Conservation (phyloP, 2,113 vertebrate species). For the Sciurus niger region DNA sequence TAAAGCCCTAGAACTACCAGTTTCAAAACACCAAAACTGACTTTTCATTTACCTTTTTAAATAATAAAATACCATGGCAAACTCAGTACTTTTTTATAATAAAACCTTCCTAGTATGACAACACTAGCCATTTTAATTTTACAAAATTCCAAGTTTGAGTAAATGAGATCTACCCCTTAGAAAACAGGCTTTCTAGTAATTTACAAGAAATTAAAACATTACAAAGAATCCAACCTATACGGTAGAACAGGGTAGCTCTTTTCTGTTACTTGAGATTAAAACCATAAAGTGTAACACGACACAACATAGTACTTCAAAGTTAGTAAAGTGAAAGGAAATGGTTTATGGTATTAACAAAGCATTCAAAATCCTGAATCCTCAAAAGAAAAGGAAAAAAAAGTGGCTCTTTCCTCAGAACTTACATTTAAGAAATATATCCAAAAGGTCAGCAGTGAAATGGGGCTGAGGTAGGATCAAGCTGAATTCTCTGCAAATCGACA, state of each 20-base stretch:
- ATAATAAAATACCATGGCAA: conserved; percentile 67
- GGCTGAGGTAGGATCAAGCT: conserved; percentile 58
- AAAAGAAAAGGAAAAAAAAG: conserved; percentile 69
- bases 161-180: conserved; percentile 57
- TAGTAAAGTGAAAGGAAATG: conserved; percentile 74
- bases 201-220: conserved; percentile 63
- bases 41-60: conserved; percentile 51
- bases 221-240: conserved; percentile 45
- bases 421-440: conserved; percentile 67
- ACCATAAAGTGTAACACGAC: conserved; percentile 56
- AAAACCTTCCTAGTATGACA: conserved; percentile 63
- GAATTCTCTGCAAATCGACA: conserved; percentile 58
- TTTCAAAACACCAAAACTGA: conserved; percentile 71
- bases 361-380: conserved; percentile 68
- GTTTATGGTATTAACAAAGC: conserved; percentile 57
- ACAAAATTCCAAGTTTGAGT: conserved; percentile 59
- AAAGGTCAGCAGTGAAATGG: conserved; percentile 72
- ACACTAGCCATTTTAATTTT: conserved; percentile 61
- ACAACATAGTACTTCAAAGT: conserved; percentile 68
- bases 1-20: conserved; percentile 63
- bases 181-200: conserved; percentile 64
- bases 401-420: conserved; percentile 66
- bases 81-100: conserved; percentile 49
- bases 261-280: conserved; percentile 55
- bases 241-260: conserved; percentile 39